These are phyloP conservation scores for Grapholita molesta DNA, from an alignment of 1,140 invertebrate genomes.

Conservation along the genomic window DNA sequence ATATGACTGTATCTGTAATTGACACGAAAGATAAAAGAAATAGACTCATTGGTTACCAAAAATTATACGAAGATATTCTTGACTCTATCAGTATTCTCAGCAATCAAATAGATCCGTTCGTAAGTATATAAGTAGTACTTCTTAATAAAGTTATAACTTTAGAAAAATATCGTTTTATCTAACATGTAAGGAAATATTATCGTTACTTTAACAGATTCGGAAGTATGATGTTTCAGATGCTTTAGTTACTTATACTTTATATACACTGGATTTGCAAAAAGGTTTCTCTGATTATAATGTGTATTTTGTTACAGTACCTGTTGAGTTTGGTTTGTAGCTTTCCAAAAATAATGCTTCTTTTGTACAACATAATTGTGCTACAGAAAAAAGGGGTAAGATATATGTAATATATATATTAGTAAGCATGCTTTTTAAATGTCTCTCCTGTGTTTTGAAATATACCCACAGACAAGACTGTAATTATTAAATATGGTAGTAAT, in stretches of 20 bases:
- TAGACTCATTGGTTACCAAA: neutral
- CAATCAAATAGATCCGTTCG: neutral
- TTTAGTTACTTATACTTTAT: neutral
- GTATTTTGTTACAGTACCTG: neutral
- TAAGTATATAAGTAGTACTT: neutral
- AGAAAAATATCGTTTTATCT: neutral
- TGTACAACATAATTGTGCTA: slow-evolving; percentile 2
- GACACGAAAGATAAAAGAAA: neutral
- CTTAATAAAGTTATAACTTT: neutral
- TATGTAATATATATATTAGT: too few relatives aligned
- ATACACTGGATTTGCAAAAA: too few relatives aligned
- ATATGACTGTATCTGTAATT: neutral
- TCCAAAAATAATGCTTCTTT: neutral
- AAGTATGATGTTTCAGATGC: too few relatives aligned
- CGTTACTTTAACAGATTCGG: too few relatives aligned
- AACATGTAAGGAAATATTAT: neutral
- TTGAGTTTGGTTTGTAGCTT: neutral
- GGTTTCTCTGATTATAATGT: neutral
- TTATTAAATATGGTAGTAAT: too few relatives aligned
- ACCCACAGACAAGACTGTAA: too few relatives aligned
- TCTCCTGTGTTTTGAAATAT: too few relatives aligned
- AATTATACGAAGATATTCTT: neutral
- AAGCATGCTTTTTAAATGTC: too few relatives aligned
- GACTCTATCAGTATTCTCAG: neutral
- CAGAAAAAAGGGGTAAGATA: slow-evolving; percentile 9